These are phyloP conservation scores for Meriones unguiculatus DNA, from an alignment of 2,113 vertebrate genomes.

Conservation along the genomic window DNA sequence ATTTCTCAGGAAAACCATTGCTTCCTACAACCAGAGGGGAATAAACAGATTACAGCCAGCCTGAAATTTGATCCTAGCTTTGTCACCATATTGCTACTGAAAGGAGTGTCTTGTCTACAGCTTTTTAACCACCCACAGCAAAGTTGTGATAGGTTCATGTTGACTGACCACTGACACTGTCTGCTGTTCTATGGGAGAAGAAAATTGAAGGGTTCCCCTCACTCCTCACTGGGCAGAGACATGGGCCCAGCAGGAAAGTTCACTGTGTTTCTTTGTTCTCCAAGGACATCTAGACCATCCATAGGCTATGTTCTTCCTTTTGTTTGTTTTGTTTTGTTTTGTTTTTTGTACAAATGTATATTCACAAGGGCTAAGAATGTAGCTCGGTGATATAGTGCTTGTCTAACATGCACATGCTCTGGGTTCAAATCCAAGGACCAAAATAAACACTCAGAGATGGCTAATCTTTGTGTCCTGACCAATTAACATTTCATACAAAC, in stretches of 20 bases:
- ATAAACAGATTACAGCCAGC: neutral
- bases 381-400: neutral
- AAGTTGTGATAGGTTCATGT: neutral
- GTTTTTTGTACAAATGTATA: neutral
- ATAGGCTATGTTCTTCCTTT: neutral
- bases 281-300: neutral
- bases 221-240: accelerated
- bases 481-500: neutral
- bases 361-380: neutral
- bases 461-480: neutral
- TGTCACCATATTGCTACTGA: neutral
- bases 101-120: neutral
- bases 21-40: neutral
- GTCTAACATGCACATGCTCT: neutral
- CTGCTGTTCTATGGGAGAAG: neutral
- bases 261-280: neutral
- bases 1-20: neutral
- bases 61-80: neutral
- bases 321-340: no score
- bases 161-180: neutral
- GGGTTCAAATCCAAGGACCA: neutral
- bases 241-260: neutral
- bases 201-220: neutral
- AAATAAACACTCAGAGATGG: neutral
- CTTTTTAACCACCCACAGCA: neutral